Evolutionary conservation across 1,140 invertebrate species (phyloP).

Genomic region (Drosophila equinoxialis): DNA sequence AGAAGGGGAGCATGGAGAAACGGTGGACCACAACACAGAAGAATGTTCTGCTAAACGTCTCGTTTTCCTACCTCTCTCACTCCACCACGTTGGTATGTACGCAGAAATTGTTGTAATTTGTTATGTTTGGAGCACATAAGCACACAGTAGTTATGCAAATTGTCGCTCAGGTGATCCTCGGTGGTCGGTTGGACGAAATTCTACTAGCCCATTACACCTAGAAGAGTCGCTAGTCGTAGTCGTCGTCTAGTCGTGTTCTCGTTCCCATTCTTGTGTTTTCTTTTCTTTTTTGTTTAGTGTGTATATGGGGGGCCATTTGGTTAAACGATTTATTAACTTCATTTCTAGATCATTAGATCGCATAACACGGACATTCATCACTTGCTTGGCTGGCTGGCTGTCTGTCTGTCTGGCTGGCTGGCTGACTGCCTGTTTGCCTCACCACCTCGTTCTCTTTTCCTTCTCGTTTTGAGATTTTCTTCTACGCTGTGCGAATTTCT

Average conservation of each 20-base stretch:
- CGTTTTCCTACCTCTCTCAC: conserved; percentile 17
- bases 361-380: conserved; percentile 82
- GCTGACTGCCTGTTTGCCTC: neutral
- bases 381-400: conserved; percentile 48
- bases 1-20: neutral
- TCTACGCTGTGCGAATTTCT: conserved; percentile 13
- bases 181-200: conserved; percentile 53
- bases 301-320: conserved; percentile 51
- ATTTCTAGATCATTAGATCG: conserved; percentile 83
- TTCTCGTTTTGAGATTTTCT: neutral
- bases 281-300: neutral
- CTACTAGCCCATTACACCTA: conserved; percentile 23
- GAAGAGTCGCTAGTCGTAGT: neutral
- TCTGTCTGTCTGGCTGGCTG: neutral
- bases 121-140: conserved; percentile 69
- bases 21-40: neutral
- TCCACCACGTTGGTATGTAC: conserved; percentile 42
- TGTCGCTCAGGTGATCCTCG: conserved; percentile 43
- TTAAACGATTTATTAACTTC: conserved; percentile 82
- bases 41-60: conserved; percentile 66
- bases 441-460: conserved; percentile 7
- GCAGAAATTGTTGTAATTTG: conserved; percentile 76
- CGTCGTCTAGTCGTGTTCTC: neutral
- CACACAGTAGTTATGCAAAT: conserved; percentile 77
- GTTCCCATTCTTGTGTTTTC: conserved; percentile 22